Evolutionary conservation across 1,140 invertebrate genomes (phyloP), one percentile per base, ranked within the genome.

Genomic region (Heliconius eleuchia): DNA sequence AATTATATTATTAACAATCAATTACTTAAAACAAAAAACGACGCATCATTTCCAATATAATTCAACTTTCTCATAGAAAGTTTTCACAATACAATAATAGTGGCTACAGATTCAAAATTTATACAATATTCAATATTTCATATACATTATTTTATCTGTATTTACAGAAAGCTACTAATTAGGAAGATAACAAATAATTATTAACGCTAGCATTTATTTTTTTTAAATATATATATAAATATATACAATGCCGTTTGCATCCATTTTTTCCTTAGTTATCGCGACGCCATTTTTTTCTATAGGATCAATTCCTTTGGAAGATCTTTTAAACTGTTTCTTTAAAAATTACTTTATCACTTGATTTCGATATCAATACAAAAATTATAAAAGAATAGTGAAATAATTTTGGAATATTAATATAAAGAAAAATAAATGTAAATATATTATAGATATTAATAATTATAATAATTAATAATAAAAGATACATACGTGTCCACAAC

Each of bases 181-280:
- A 66, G 60, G 60, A 66, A 66, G 60, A 66, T 66, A 66, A 66
- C 60, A 66, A 66, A 66, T 66, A 66, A 27, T 66, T 66, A 52
- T 57, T 57, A 23, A 66, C 27, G 27, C 27, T 66, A 66, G 60
- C 60, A 30, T 23, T 57, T 23, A 3, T 57, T 57, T 57, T 23
- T 52, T 23, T 52, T 57, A 3, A 23, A 60, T 60, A 60, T 60
- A 60, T 60, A 23, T 66, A 66, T 66, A 27, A 27, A 23, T 66
- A 66, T 66, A 66, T 30, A 66, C 60, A 66, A 27, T 66, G 60
- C 60, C 60, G 60, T 30, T 66, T 66, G 60, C 60, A 66, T 66
- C 60, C 60, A 1, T 66, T 60, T 66, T 66, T 13, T 30, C 30
- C 23, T 23, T 57, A 23, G 55, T 57, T 23, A 11, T 57, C 9